These are phyloP conservation scores for Orius insidiosus DNA, from an alignment of 1,140 invertebrate genomes.

Conservation along the genomic window DNA sequence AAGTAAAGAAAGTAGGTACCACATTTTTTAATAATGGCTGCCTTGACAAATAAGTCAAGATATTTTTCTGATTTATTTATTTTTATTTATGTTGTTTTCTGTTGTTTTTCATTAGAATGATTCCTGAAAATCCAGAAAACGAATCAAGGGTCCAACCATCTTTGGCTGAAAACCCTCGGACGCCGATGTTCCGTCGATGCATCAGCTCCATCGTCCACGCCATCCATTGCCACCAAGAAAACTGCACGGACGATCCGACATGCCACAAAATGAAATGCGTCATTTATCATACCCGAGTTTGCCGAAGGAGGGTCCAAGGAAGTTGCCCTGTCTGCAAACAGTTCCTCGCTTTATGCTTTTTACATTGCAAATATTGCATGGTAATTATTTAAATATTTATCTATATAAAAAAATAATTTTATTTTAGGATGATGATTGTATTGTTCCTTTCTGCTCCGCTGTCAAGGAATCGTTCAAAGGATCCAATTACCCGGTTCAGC, in stretches of 20 bases:
- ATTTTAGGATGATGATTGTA: conserved; percentile 67
- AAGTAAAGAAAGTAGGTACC: too few relatives aligned
- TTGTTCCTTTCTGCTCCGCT: conserved; percentile 94
- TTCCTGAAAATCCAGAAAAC: too few relatives aligned
- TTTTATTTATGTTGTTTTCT: too few relatives aligned
- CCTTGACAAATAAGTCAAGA: too few relatives aligned
- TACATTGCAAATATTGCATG: conserved; percentile 96
- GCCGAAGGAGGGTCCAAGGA: conserved; percentile 89
- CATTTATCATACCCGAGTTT: conserved; percentile 88
- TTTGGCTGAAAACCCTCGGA: too few relatives aligned
- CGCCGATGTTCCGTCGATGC: conserved; percentile 65
- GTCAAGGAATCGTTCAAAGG: conserved; percentile 44
- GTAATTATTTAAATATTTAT: conserved; percentile 21
- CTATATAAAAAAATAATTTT: background rate
- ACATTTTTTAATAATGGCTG: too few relatives aligned
- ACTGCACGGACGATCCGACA: conserved; percentile 75
- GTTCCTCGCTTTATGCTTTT: conserved; percentile 92
- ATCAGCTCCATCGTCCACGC: conserved; percentile 96
- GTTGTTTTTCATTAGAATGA: too few relatives aligned
- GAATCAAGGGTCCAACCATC: too few relatives aligned
- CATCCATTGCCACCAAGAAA: conserved; percentile 89
- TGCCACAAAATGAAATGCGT: conserved; percentile 99
- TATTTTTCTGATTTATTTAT: too few relatives aligned
- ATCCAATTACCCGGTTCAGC: too few relatives aligned
- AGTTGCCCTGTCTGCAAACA: conserved; percentile 98